These are phyloP conservation scores for Cryptus armator DNA, from an alignment of 2,888 invertebrate species.

Conservation along the genomic window DNA sequence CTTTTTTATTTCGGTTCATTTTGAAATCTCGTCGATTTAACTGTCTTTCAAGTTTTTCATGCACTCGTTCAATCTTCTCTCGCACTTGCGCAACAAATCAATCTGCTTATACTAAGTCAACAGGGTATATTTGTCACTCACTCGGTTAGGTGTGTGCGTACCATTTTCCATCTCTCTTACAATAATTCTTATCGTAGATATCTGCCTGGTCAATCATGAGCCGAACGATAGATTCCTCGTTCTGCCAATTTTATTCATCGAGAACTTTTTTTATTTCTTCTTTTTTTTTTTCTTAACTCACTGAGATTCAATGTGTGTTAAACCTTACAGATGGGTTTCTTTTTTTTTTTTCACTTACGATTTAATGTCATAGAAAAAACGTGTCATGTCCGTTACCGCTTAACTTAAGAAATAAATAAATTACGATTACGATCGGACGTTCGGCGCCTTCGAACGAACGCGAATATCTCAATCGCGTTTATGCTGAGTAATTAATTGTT, in stretches of 20 bases:
- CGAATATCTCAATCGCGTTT: conserved; percentile 43
- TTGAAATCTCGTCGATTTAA: conserved; percentile 11
- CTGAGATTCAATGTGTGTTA: conserved; percentile 70
- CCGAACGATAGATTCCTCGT: not conserved
- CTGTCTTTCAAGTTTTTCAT: conserved; percentile 25
- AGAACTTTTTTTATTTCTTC: conserved; percentile 12
- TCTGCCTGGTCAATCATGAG: not conserved
- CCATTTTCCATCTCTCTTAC: conserved; percentile 59
- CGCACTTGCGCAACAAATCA: conserved; percentile 64
- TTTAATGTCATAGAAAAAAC: conserved; percentile 68
- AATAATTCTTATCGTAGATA: not conserved
- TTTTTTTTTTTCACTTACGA: conserved; percentile 58
- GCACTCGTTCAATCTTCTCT: conserved; percentile 52
- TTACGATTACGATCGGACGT: conserved; percentile 71
- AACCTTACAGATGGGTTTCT: conserved; percentile 5
- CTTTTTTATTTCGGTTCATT: conserved; percentile 11
- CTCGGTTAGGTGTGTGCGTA: conserved; percentile 74
- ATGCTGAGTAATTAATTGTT: conserved; percentile 53
- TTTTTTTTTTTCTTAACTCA: conserved; percentile 53
- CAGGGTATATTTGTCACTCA: conserved; percentile 79
- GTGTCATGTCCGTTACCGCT: conserved; percentile 78
- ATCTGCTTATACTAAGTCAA: conserved; percentile 73
- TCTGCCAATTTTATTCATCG: conserved; percentile 2
- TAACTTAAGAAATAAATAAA: conserved; percentile 79
- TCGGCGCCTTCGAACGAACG: conserved; percentile 57